Conservation (phyloP, 1,140 invertebrate genomes). For the Eufriesea mexicana region DNA sequence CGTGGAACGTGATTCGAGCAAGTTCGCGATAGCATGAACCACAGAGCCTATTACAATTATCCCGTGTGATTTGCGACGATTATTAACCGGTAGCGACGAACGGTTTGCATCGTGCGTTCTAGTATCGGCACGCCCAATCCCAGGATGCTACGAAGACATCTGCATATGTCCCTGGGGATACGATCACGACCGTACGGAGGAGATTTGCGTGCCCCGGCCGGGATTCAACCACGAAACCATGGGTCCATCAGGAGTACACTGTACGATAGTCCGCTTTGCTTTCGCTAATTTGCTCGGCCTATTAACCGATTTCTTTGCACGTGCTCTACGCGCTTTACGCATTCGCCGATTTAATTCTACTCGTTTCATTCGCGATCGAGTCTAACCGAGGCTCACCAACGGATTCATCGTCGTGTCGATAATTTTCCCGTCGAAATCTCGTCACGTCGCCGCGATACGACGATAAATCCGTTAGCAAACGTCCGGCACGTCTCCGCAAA, state of each 20-base stretch:
- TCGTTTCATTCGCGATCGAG: not conserved
- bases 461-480: not conserved
- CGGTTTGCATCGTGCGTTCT: constrained; percentile 75
- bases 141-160: constrained; percentile 80
- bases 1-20: constrained; percentile 22
- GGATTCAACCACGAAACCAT: constrained; percentile 78
- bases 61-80: constrained; percentile 24
- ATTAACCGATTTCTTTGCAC: constrained; percentile 43
- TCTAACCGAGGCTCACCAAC: not conserved
- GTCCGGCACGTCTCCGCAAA: not conserved
- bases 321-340: not conserved
- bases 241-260: constrained; percentile 80
- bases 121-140: constrained; percentile 78
- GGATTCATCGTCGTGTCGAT: not conserved
- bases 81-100: constrained; percentile 53
- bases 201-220: constrained; percentile 77
- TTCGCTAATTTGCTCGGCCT: constrained; percentile 42
- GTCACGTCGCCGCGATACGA: too few species aligned
- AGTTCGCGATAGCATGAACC: not conserved
- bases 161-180: constrained; percentile 82
- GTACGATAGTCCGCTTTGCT: constrained; percentile 76
- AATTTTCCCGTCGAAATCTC: not conserved
- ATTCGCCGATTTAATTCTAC: not conserved
- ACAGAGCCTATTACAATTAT: constrained; percentile 10
- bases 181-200: constrained; percentile 74